A percentile compares a stretch with the other conserved stretches of the same genome.
Evolutionary conservation across 2,113 vertebrate genomes (phyloP).

Genomic region (Galbula dea): DNA sequence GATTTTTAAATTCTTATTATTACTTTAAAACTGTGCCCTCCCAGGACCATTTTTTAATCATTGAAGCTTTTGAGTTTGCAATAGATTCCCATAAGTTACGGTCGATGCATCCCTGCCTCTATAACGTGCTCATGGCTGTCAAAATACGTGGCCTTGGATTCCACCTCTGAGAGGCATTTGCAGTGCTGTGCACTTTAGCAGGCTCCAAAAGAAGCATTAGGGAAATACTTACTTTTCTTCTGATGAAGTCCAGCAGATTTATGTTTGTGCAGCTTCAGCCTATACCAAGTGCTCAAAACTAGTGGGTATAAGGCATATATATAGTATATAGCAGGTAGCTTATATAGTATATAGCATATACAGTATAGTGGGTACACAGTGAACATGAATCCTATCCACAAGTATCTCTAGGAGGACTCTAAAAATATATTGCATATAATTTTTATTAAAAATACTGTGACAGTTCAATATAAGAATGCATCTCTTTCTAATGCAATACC

Average conservation of each 20-base stretch:
- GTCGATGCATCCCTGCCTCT: not conserved
- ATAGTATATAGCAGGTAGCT: too few relatives aligned
- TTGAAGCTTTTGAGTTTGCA: not conserved
- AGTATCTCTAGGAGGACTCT: not conserved
- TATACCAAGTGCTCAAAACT: not conserved
- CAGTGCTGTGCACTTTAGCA: not conserved
- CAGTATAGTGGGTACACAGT: too few relatives aligned
- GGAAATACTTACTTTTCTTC: not conserved
- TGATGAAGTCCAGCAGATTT: not conserved
- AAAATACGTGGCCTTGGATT: not conserved
- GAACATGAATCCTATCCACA: not conserved
- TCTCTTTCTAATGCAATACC: not conserved
- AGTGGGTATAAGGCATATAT: not conserved
- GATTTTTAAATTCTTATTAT: not conserved
- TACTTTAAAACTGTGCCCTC: conserved; percentile 7
- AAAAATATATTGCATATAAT: not conserved
- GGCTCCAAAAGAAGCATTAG: not conserved
- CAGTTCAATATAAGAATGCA: not conserved
- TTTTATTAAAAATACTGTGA: not conserved
- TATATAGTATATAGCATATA: too few relatives aligned
- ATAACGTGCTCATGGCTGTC: not conserved
- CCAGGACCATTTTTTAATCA: not conserved
- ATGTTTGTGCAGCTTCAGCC: not conserved
- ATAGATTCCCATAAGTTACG: not conserved
- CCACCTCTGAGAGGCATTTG: not conserved